phyloP scores from a whole-genome alignment of 2,113 vertebrate species.

The Plectropomus leopardus region DNA sequence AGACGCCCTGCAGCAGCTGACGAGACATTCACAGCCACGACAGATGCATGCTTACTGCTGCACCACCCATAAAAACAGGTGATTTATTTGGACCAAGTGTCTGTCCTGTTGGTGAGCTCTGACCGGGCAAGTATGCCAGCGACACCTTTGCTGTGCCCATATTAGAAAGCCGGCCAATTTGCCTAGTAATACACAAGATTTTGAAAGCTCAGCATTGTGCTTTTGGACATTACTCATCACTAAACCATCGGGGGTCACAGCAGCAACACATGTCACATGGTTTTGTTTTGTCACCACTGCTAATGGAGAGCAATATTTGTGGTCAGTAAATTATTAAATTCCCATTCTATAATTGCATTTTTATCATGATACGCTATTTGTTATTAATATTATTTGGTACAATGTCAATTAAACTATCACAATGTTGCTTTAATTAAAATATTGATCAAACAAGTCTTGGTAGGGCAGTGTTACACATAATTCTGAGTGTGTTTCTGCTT shows the following conservation, averaged over 20 bases:
- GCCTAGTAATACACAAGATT: conserved; percentile 51
- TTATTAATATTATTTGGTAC: background rate
- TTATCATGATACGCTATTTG: background rate
- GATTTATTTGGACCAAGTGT: conserved; percentile 80
- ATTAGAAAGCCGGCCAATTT: conserved; percentile 63
- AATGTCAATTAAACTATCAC: background rate
- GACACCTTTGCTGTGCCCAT: conserved; percentile 55
- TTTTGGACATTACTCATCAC: conserved; percentile 34
- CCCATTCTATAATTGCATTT: background rate
- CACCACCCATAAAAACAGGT: conserved; percentile 66
- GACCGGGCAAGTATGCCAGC: conserved; percentile 69
- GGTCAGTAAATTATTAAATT: background rate
- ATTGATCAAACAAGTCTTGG: conserved; percentile 19
- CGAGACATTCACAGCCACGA: conserved; percentile 45
- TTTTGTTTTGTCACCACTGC: background rate
- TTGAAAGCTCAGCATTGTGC: conserved; percentile 40
- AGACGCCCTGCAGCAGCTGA: conserved; percentile 79
- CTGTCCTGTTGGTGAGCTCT: conserved; percentile 61
- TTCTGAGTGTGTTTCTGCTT: conserved; percentile 30
- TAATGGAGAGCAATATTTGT: conserved; percentile 10
- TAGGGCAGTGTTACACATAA: background rate
- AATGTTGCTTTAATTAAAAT: conserved; percentile 38
- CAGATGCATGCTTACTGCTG: conserved; percentile 69
- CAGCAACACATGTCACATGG: conserved; percentile 32
- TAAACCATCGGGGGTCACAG: conserved; percentile 38